A percentile compares a stretch with the other conserved stretches of the same genome.
These are phyloP conservation scores for Chondrosia reniformis DNA, from an alignment of 37 sponge, comb jelly and placozoan genomes.

Conservation along the genomic window DNA sequence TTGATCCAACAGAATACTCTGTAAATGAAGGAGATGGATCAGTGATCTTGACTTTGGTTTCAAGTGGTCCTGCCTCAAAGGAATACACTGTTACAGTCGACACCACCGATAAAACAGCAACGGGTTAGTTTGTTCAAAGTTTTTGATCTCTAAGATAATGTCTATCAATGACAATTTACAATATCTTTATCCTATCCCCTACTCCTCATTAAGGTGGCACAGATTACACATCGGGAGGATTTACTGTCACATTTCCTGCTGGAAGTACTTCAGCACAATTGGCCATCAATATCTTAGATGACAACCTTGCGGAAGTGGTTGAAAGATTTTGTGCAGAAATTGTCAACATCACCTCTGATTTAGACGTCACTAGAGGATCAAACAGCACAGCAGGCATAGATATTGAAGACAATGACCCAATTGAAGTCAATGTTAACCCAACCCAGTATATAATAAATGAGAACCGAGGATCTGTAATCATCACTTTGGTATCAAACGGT, in stretches of 20 bases:
- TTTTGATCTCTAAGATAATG: too few species aligned
- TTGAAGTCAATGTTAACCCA: background rate
- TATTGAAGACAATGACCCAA: constrained; percentile 31
- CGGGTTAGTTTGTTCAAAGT: constrained; percentile 9
- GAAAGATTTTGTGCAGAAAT: constrained; percentile 31
- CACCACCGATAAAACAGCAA: constrained; percentile 5
- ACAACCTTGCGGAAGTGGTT: background rate
- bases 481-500: background rate
- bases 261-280: background rate
- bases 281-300: constrained; percentile 1
- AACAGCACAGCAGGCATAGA: constrained; percentile 11
- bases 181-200: constrained; percentile 38
- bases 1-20: constrained; percentile 37
- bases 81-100: background rate
- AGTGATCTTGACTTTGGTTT: background rate
- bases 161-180: too few species aligned
- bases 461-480: background rate
- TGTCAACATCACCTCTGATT: background rate
- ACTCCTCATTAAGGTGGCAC: constrained; percentile 12
- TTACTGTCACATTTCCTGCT: constrained; percentile 6
- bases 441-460: constrained; percentile 18
- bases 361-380: background rate
- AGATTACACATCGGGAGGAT: background rate
- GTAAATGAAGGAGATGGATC: background rate
- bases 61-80: background rate